Conservation (phyloP, 2,888 invertebrate species). For the Gortyna flavago region DNA sequence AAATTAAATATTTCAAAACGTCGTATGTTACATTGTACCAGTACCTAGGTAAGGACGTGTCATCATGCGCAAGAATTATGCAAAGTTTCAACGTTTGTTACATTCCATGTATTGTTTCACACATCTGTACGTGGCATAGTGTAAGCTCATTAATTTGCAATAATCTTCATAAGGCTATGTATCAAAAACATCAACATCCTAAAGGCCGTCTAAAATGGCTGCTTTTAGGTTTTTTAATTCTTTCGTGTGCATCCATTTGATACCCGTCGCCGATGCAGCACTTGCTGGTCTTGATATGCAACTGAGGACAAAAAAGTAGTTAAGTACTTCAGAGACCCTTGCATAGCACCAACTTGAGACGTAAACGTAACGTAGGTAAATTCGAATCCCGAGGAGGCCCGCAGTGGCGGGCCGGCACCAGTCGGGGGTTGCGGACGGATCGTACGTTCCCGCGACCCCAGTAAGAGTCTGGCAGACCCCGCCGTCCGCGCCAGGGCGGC, state of each 20-base stretch:
- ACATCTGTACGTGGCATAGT: not conserved
- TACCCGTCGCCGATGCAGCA: conserved; percentile 85
- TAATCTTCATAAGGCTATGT: not conserved
- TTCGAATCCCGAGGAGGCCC: too few species aligned
- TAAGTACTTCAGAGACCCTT: not conserved
- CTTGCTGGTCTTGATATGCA: conserved; percentile 81
- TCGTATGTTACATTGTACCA: too few species aligned
- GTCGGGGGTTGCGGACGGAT: too few species aligned
- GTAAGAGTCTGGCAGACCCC: too few species aligned
- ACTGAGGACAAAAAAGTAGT: conserved; percentile 65
- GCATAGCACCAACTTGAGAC: not conserved
- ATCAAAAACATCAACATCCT: not conserved
- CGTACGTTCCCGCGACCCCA: too few species aligned
- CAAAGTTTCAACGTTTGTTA: not conserved
- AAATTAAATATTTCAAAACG: not conserved
- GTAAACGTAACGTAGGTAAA: not conserved
- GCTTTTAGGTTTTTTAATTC: conserved; percentile 81
- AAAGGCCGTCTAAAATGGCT: conserved; percentile 57
- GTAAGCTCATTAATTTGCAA: not conserved
- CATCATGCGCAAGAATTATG: not conserved
- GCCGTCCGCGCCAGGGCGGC: too few species aligned
- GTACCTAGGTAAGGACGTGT: too few species aligned
- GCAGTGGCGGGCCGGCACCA: too few species aligned
- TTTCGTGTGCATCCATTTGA: conserved; percentile 84
- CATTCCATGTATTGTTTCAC: not conserved